Percentiles rank a stretch among this genome's conserved stretches.
These are phyloP conservation scores for Megaceryle maxima DNA, from an alignment of 2,113 vertebrate genomes.

Conservation along the genomic window DNA sequence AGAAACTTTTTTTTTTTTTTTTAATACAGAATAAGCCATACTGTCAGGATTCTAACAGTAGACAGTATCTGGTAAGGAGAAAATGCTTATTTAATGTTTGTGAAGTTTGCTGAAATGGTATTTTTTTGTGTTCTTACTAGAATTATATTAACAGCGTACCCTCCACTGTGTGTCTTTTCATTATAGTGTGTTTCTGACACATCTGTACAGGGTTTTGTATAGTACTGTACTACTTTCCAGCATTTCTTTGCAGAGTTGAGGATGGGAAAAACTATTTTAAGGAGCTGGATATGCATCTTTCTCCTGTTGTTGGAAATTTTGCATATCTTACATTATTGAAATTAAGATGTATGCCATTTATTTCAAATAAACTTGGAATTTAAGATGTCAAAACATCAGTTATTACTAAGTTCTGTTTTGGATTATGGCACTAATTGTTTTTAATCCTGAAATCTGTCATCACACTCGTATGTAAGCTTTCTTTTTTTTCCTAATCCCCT, in stretches of 20 bases:
- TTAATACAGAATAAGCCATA: neutral
- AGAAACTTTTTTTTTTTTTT: neutral
- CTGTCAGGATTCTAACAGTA: neutral
- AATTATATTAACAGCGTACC: neutral
- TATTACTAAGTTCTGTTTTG: neutral
- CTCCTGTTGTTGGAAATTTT: neutral
- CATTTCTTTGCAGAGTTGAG: neutral
- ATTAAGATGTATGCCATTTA: neutral
- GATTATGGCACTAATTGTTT: neutral
- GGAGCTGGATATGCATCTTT: neutral
- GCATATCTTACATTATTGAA: neutral
- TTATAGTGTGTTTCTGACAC: neutral
- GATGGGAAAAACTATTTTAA: neutral
- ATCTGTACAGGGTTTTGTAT: neutral
- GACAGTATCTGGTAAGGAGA: neutral
- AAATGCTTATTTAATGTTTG: neutral
- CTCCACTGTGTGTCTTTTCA: rapidly evolving
- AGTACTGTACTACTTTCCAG: neutral
- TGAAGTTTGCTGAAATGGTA: neutral
- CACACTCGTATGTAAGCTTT: neutral
- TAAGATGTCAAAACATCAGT: neutral
- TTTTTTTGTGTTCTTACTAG: neutral
- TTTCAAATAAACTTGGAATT: neutral
- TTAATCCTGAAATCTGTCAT: neutral
- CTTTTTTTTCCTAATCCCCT: neutral